Percentiles rank a stretch among this genome's conserved stretches.
Evolutionary conservation across 2,797 vertebrate genomes (phyloP).

Genomic region (Tinamus major): DNA sequence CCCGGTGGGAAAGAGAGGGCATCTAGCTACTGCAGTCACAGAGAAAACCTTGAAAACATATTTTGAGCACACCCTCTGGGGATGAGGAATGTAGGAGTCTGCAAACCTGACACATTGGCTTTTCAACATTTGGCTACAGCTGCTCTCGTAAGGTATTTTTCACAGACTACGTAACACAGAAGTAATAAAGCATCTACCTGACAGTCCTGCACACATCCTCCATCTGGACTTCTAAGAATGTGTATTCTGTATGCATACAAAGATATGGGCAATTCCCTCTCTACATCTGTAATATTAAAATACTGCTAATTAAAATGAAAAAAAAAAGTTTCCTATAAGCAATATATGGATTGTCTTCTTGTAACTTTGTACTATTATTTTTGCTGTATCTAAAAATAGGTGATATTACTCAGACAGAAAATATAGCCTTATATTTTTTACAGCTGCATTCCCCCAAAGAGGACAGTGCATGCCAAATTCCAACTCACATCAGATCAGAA

Average conservation of each 20-base stretch:
- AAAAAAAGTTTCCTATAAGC: not conserved
- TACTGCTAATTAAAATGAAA: not conserved
- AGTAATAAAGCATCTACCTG: not conserved
- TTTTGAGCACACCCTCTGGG: not conserved
- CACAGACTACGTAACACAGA: not conserved
- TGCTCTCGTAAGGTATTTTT: not conserved
- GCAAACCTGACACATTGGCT: not conserved
- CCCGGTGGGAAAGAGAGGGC: not conserved
- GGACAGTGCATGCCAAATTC: not conserved
- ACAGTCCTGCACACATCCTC: not conserved
- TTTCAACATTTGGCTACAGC: not conserved
- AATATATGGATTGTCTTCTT: not conserved
- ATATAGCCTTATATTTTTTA: not conserved
- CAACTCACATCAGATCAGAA: not conserved
- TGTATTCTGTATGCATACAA: not conserved
- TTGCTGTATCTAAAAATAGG: not conserved
- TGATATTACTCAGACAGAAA: not conserved
- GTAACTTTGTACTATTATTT: not conserved
- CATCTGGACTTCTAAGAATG: not conserved
- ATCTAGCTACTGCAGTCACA: not conserved
- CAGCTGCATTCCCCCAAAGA: not conserved
- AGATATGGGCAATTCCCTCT: fast-evolving
- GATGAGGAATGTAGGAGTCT: not conserved
- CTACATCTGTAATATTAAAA: not conserved
- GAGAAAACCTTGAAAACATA: not conserved